Evolutionary conservation across 53 echinoderm and acorn worm species (phyloP).

Genomic region (Temnopleurus reevesii): DNA sequence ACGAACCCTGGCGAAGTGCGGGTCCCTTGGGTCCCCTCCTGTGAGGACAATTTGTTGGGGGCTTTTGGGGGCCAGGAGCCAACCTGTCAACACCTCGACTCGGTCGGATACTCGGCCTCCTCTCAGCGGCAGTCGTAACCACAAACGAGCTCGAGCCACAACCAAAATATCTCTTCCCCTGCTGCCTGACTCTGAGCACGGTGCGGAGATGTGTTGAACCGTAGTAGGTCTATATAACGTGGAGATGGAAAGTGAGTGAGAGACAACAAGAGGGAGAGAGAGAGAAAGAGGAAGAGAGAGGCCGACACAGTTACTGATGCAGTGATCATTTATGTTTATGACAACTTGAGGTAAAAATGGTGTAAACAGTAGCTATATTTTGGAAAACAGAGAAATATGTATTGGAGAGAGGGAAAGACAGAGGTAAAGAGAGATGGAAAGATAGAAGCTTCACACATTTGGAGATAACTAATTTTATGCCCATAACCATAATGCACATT

Average conservation of each 20-base stretch:
- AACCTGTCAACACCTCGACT: constrained; percentile 54
- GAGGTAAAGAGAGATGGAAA: background rate
- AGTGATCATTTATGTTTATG: too few species aligned
- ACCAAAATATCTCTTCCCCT: constrained; percentile 44
- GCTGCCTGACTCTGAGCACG: too few species aligned
- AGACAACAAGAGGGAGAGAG: background rate
- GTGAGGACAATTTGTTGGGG: constrained; percentile 55
- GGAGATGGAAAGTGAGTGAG: background rate
- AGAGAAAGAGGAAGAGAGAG: background rate
- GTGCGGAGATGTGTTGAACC: too few species aligned
- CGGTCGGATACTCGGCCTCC: constrained; percentile 47
- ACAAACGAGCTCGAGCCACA: constrained; percentile 53
- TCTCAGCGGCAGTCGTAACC: constrained; percentile 49
- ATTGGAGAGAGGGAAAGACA: background rate
- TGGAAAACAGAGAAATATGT: background rate
- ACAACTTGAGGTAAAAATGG: too few species aligned
- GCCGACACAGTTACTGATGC: background rate
- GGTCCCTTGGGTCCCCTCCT: constrained; percentile 51
- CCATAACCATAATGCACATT: background rate
- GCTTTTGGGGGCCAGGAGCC: constrained; percentile 52
- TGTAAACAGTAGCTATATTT: too few species aligned
- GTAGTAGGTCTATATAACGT: too few species aligned
- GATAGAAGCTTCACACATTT: constrained; percentile 1
- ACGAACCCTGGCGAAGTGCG: background rate
- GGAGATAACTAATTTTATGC: background rate